Conservation (phyloP, 2,113 vertebrate genomes). For the Tupaia tana region DNA sequence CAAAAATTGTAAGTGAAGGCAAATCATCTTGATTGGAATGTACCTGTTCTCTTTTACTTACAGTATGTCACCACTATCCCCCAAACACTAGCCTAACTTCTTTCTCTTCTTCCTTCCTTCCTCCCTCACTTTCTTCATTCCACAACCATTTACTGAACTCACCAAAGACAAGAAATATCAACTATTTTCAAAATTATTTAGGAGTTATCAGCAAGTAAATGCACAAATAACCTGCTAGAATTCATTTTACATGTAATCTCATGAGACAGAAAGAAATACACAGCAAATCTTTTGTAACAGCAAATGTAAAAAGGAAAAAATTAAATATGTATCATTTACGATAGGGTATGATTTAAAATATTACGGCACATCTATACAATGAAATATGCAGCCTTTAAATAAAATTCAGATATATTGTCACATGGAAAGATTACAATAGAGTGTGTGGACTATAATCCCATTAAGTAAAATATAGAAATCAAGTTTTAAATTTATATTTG, state of each 20-base stretch:
- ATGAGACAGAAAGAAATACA: neutral
- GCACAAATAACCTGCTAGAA: neutral
- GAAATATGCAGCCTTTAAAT: neutral
- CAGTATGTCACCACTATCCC: neutral
- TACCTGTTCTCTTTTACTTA: neutral
- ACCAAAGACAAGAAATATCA: neutral
- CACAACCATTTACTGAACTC: neutral
- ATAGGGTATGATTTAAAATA: neutral
- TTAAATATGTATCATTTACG: neutral
- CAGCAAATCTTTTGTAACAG: neutral
- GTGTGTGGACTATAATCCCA: neutral
- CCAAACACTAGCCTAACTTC: neutral
- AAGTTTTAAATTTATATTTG: neutral
- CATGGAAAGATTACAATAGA: neutral
- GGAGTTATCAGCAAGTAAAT: neutral
- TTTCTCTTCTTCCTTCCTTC: neutral
- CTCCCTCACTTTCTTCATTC: neutral
- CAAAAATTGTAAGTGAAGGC: neutral
- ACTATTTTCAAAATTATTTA: slow-evolving; percentile 15
- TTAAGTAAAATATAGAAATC: neutral
- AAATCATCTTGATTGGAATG: neutral
- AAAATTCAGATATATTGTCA: neutral
- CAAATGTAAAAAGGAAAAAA: neutral
- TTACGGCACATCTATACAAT: neutral
- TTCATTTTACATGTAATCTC: neutral